phyloP scores from a whole-genome alignment of 35 echinoderm and acorn worm species.

The Hemicentrotus pulcherrimus region DNA sequence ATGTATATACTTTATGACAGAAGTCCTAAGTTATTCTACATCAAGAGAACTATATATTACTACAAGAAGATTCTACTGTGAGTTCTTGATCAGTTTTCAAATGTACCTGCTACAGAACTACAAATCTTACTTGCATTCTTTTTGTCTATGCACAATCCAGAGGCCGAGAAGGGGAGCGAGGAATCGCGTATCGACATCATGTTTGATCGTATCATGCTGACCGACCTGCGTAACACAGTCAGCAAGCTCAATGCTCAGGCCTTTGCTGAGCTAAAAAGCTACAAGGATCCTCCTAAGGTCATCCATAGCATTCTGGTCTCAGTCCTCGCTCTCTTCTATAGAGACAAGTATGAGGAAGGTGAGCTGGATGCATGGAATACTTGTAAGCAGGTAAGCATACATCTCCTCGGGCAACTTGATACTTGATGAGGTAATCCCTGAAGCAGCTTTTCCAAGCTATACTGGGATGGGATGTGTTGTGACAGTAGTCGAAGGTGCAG shows the following conservation, averaged over 20 bases:
- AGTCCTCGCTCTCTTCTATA: slow-evolving; percentile 84
- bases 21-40: too few relatives aligned
- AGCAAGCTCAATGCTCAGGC: slow-evolving; percentile 91
- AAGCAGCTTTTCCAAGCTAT: too few relatives aligned
- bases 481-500: too few relatives aligned
- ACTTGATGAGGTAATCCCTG: too few relatives aligned
- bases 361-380: slow-evolving; percentile 87
- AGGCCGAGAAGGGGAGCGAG: slow-evolving; percentile 96
- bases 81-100: too few relatives aligned
- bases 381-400: slow-evolving; percentile 83
- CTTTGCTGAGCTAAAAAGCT: slow-evolving; percentile 97
- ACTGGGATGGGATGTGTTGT: too few relatives aligned
- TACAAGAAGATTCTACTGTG: too few relatives aligned
- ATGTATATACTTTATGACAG: too few relatives aligned
- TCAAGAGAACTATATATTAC: too few relatives aligned
- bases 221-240: slow-evolving; percentile 85
- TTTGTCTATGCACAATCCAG: neutral
- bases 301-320: slow-evolving; percentile 94
- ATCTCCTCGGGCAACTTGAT: too few relatives aligned
- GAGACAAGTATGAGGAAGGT: slow-evolving; percentile 77
- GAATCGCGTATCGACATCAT: slow-evolving; percentile 97
- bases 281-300: slow-evolving; percentile 97
- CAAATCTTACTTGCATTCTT: neutral
- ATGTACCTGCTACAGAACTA: too few relatives aligned
- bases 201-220: slow-evolving; percentile 99